These are phyloP conservation scores for Aradophagus sp. DNA, from an alignment of 1,140 invertebrate genomes.

Conservation along the genomic window DNA sequence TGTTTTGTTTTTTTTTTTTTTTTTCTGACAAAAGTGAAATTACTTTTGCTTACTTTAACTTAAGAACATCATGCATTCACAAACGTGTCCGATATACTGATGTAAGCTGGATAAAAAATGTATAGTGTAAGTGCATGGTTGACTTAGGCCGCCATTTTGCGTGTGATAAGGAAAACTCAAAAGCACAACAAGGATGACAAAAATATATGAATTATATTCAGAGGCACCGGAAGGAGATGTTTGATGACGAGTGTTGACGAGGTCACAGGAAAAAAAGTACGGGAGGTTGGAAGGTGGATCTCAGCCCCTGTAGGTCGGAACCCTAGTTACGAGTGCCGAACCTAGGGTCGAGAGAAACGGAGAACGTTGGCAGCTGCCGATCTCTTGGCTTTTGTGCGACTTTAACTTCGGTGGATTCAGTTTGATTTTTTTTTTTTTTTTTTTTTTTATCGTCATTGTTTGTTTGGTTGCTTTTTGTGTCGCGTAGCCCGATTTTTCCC, in stretches of 20 bases:
- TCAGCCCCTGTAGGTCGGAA: slow-evolving; percentile 73
- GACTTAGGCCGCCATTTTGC: too few species aligned
- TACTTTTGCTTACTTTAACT: too few species aligned
- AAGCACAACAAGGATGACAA: slow-evolving; percentile 43
- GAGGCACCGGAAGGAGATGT: slow-evolving; percentile 57
- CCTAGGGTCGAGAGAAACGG: slow-evolving; percentile 72
- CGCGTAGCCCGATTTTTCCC: slow-evolving; percentile 24
- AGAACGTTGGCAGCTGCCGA: slow-evolving; percentile 51
- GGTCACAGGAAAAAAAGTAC: slow-evolving; percentile 62
- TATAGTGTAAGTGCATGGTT: too few species aligned
- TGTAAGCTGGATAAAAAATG: too few species aligned
- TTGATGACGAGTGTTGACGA: slow-evolving; percentile 46
- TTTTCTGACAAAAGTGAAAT: too few species aligned
- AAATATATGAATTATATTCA: slow-evolving; percentile 53
- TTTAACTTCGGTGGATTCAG: slow-evolving; percentile 47
- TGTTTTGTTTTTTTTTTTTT: too few species aligned
- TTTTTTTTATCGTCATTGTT: slow-evolving; percentile 28
- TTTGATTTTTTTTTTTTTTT: slow-evolving; percentile 27
- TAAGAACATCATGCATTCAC: too few species aligned
- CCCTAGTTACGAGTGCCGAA: slow-evolving; percentile 76
- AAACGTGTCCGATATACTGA: too few species aligned
- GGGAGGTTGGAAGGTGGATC: slow-evolving; percentile 70
- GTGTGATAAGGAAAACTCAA: slow-evolving; percentile 45
- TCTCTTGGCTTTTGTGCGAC: slow-evolving; percentile 64
- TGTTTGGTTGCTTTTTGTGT: slow-evolving; percentile 48